Evolutionary conservation across 1,140 invertebrate genomes (phyloP).

Genomic region (Bactericera cockerelli): DNA sequence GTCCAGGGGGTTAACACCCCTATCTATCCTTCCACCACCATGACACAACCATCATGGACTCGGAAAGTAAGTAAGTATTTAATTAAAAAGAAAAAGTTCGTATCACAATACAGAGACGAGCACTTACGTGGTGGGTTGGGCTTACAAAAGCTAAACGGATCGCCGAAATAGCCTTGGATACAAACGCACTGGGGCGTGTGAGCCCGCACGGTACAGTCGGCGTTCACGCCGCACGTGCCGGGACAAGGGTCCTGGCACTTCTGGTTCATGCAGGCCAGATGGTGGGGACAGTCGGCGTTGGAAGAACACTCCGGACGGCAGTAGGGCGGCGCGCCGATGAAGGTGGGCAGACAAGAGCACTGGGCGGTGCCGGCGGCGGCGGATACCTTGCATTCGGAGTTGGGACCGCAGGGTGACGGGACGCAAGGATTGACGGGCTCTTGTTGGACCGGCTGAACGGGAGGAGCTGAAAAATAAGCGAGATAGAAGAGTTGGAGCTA

Average conservation of each 20-base stretch:
- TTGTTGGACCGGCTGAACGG: slow-evolving; percentile 20
- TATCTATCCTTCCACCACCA: too few species aligned
- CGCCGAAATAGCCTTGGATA: slow-evolving; percentile 44
- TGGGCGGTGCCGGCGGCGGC: slow-evolving; percentile 29
- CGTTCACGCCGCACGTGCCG: slow-evolving; percentile 38
- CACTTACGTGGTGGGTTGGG: slow-evolving; percentile 11
- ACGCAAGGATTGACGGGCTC: slow-evolving; percentile 28
- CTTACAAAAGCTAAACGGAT: slow-evolving; percentile 40
- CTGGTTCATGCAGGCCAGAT: slow-evolving; percentile 37
- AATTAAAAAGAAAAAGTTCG: too few species aligned
- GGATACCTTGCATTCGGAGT: slow-evolving; percentile 35
- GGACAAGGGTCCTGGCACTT: slow-evolving; percentile 40
- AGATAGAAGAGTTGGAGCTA: too few species aligned
- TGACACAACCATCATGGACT: too few species aligned
- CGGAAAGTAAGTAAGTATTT: too few species aligned
- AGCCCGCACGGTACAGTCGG: slow-evolving; percentile 48
- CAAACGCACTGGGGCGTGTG: slow-evolving; percentile 49
- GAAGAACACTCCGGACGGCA: slow-evolving; percentile 36
- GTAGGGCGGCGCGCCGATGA: slow-evolving; percentile 31
- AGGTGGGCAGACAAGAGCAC: slow-evolving; percentile 29
- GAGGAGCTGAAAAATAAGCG: slow-evolving; percentile 26
- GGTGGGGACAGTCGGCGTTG: slow-evolving; percentile 34
- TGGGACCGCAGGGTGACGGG: slow-evolving; percentile 36
- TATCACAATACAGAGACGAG: too few species aligned
- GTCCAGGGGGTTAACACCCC: too few species aligned